phyloP scores from a whole-genome alignment of 2,888 invertebrate genomes.

The Leptopilina syphax region DNA sequence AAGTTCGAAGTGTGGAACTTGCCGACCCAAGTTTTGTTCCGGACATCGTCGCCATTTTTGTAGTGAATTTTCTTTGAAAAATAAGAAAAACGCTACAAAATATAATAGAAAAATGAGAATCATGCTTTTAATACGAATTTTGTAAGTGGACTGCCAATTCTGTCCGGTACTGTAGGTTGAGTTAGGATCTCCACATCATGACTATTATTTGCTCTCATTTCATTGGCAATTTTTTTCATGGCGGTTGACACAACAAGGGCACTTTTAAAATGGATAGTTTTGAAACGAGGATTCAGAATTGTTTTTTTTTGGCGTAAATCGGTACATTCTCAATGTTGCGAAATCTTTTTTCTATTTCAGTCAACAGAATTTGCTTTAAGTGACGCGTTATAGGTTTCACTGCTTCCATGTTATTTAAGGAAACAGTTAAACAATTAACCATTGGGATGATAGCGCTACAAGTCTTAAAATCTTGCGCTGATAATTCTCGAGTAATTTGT shows the following conservation, averaged over 20 bases:
- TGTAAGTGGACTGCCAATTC: no score
- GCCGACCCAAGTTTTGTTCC: no score
- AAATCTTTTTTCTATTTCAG: no score
- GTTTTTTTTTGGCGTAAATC: constrained; percentile 59
- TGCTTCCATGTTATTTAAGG: neutral
- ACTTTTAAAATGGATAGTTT: constrained; percentile 62
- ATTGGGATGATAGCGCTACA: constrained; percentile 49
- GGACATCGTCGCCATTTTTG: no score
- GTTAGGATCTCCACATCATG: neutral
- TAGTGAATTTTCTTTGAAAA: no score
- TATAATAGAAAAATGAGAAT: no score
- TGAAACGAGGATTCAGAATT: constrained; percentile 64
- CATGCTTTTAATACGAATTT: no score
- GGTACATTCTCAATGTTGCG: constrained; percentile 20
- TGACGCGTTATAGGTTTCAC: constrained; percentile 42
- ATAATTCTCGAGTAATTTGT: constrained; percentile 55
- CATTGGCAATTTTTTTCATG: neutral
- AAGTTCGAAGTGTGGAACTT: no score
- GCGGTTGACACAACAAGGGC: constrained; percentile 46
- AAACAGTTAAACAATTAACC: constrained; percentile 47
- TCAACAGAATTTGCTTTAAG: no score
- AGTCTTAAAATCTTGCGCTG: constrained; percentile 53
- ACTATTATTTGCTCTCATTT: neutral
- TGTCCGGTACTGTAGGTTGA: no score
- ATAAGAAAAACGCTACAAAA: no score